Percentiles rank a stretch among this genome's conserved stretches.
These are phyloP conservation scores for Ia io DNA, from an alignment of 2,113 vertebrate species.

Conservation along the genomic window DNA sequence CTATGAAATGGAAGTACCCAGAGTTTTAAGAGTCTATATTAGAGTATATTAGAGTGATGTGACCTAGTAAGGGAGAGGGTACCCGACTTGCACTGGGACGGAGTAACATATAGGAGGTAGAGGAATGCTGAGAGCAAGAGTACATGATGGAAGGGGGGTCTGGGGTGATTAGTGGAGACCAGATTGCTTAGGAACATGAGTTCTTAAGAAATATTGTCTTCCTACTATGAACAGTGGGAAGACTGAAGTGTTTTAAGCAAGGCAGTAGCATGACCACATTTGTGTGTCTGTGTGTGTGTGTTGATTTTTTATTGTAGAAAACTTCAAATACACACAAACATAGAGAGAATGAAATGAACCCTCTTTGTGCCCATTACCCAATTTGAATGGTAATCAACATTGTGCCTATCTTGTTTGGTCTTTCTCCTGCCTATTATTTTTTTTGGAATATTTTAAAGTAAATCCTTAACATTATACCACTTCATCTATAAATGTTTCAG, in stretches of 20 bases:
- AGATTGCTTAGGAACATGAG: not conserved
- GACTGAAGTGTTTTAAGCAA: not conserved
- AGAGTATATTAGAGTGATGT: not conserved
- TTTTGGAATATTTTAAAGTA: conserved; percentile 33
- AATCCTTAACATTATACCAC: not conserved
- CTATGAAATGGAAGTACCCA: not conserved
- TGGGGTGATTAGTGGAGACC: not conserved
- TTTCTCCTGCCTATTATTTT: not conserved
- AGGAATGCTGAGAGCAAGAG: not conserved
- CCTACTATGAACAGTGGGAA: not conserved
- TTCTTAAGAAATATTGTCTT: not conserved
- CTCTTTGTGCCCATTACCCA: not conserved
- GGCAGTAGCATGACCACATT: not conserved
- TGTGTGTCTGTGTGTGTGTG: not conserved
- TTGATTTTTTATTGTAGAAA: not conserved
- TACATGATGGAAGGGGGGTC: not conserved
- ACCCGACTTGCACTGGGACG: rapidly evolving
- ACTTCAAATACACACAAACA: not conserved
- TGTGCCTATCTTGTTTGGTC: not conserved
- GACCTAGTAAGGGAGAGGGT: not conserved
- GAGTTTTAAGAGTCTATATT: not conserved
- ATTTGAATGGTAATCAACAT: not conserved
- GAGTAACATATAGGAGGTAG: not conserved
- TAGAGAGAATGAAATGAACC: not conserved
- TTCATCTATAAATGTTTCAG: not conserved